Conservation (phyloP, 2,113 vertebrate species). For the Epinephelus cyanopodus region DNA sequence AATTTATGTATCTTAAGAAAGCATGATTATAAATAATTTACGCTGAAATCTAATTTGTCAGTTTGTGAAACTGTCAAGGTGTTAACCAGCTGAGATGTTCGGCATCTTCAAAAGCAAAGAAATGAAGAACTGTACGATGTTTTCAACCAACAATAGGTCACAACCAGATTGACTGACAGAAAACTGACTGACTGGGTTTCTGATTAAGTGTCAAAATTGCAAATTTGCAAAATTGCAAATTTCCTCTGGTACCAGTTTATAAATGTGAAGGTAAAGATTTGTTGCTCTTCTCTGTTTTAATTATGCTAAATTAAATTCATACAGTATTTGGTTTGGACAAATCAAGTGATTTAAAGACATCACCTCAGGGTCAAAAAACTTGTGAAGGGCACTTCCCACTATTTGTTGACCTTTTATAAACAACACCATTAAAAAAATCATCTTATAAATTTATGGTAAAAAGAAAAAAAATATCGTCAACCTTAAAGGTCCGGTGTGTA, state of each 20-base stretch:
- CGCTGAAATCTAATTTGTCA: neutral
- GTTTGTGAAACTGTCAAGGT: neutral
- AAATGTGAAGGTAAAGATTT: neutral
- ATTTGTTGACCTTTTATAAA: neutral
- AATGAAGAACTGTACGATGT: rapidly evolving
- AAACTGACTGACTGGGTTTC: too few species aligned
- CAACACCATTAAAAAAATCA: neutral
- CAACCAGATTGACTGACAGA: too few species aligned
- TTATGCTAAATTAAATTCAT: neutral
- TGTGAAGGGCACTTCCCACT: neutral
- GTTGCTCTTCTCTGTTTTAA: neutral
- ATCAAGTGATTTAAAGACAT: neutral
- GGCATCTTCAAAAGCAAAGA: neutral
- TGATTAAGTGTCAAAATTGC: too few species aligned
- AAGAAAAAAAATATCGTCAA: neutral
- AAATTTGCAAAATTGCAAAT: too few species aligned
- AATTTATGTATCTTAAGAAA: neutral
- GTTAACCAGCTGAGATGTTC: neutral
- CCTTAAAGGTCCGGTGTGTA: neutral
- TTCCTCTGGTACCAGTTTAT: too few species aligned
- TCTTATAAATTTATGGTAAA: neutral
- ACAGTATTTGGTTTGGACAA: neutral
- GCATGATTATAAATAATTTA: neutral
- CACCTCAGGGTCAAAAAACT: neutral
- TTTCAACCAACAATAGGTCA: too few species aligned